Conservation (phyloP, 2,113 vertebrate genomes). For the Chaetops frenatus region DNA sequence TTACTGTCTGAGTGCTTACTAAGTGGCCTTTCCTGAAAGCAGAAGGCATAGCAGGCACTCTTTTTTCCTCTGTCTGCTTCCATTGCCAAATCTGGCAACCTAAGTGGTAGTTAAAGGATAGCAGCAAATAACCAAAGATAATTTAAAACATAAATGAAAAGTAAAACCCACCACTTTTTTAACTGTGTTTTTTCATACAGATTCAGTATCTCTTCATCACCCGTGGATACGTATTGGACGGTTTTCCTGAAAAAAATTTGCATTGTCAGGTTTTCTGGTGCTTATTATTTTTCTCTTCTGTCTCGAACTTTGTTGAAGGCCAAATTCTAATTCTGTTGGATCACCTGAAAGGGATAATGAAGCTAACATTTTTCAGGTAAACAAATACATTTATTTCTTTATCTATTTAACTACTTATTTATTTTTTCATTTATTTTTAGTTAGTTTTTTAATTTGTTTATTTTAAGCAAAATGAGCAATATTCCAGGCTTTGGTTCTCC, state of each 20-base stretch:
- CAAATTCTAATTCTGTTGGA: background rate
- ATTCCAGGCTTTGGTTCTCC: background rate
- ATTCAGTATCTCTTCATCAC: background rate
- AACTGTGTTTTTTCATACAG: background rate
- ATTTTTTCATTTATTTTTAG: too few relatives aligned
- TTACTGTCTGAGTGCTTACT: background rate
- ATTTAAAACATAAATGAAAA: background rate
- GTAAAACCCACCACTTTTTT: background rate
- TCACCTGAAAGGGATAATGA: background rate
- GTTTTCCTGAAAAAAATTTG: background rate
- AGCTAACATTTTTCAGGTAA: background rate
- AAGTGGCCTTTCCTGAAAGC: constrained; percentile 4
- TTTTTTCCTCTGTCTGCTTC: background rate
- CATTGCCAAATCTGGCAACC: background rate
- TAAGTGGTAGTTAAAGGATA: background rate
- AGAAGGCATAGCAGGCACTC: background rate
- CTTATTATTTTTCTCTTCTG: background rate
- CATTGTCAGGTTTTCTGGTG: background rate
- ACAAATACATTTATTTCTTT: background rate
- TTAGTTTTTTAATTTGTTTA: background rate
- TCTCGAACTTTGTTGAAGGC: background rate
- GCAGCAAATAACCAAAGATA: background rate
- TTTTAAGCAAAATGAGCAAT: background rate
- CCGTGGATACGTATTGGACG: background rate
- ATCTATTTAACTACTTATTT: background rate